Evolutionary conservation across 2,113 vertebrate genomes (phyloP), one percentile per base, ranked within the genome.

Genomic region (Pteropus alecto): DNA sequence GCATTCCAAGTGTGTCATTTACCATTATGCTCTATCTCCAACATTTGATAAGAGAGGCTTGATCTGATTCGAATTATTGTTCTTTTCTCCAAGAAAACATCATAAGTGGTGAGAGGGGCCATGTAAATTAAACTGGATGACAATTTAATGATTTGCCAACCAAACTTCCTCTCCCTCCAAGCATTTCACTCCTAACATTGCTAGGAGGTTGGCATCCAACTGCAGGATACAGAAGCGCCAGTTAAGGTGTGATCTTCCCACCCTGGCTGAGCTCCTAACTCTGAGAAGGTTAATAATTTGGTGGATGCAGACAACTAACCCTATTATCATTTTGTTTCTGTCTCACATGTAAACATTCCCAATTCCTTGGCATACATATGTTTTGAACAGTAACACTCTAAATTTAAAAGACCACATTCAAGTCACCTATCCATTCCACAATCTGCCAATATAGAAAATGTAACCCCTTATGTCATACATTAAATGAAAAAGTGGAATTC

Each of bases 401-500:
- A 41, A 28, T 35, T 43, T 46, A 90, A 93, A 95, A 93, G 88
- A 87, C 54, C 33, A 74, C 24, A 48, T 81, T 90, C 46, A 60
- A 81, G 58, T 89, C 84, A 56, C 83, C 82, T 58, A 46, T 41
- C 35, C 68, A 92, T 48, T 28, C 33, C n/a, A 65, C 46, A 74
- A 41, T 63, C 68, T 84, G 82, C 73, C 73, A 71, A 58, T 51
- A 92, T 2, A 38, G 74, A 89, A 94, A 84, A 83, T 12, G 7
- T 18, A 91, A 70, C 35, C 51, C 65, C 21, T 81, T 73, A 74
- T 35, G 81, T 76, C 67, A 91, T 83, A 71, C 33, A 35, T 84
- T 90, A 94, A 95, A 87, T 86, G 16, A 92, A 95, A 96, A 97
- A 96, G 85, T 74, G 74, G 38, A 90, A 96, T 54, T 79, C 70